Evolutionary conservation across 2,113 vertebrate genomes (phyloP).

Genomic region (Corythornis vintsioides): DNA sequence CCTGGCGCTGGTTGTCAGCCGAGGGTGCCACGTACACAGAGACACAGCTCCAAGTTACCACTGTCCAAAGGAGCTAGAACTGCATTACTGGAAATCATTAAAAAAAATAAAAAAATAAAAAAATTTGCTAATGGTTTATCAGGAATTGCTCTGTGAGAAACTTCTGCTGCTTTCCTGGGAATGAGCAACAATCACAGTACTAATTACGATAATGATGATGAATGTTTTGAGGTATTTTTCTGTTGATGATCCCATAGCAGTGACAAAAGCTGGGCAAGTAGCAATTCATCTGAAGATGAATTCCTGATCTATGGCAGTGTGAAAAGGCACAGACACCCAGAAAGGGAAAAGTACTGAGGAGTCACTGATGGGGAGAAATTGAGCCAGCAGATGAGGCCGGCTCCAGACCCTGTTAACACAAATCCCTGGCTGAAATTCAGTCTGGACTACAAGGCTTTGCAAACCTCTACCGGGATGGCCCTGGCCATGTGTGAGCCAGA

Average conservation of each 20-base stretch:
- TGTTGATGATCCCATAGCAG: background rate
- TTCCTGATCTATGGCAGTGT: background rate
- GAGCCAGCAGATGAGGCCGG: background rate
- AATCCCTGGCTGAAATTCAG: background rate
- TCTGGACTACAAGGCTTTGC: background rate
- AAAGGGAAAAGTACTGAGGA: background rate
- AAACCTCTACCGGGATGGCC: background rate
- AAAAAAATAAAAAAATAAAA: background rate
- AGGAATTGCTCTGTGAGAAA: background rate
- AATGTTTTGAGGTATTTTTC: background rate
- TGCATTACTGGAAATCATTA: background rate
- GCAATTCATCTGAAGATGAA: background rate
- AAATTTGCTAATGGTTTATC: background rate
- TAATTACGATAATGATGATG: background rate
- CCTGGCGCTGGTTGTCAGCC: background rate
- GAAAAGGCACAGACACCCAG: background rate
- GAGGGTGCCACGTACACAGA: background rate
- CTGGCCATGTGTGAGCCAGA: conserved; percentile 11
- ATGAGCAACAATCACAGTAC: background rate
- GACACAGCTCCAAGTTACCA: background rate
- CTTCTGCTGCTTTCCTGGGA: background rate
- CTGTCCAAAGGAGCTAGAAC: background rate
- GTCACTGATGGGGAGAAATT: background rate
- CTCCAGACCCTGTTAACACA: rapidly evolving
- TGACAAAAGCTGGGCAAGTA: background rate